phyloP scores from a whole-genome alignment of 1,140 invertebrate species.

The Leptinotarsa lineolata region DNA sequence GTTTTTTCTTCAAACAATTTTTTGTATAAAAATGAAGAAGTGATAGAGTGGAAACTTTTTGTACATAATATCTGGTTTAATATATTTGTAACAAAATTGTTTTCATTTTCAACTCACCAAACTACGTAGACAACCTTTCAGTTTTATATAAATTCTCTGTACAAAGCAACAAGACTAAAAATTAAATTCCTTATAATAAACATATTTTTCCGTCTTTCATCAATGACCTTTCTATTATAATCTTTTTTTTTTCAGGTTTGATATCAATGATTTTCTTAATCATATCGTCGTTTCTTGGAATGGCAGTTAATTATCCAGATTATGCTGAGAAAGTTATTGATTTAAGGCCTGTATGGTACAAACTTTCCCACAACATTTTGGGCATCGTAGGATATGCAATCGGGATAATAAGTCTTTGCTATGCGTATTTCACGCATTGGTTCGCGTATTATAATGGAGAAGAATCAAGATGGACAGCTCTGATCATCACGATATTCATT shows the following conservation, averaged over 20 bases:
- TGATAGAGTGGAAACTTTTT: too few species aligned
- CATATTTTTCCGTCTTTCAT: too few species aligned
- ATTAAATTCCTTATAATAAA: too few species aligned
- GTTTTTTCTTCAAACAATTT: too few species aligned
- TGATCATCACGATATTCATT: slow-evolving; percentile 39
- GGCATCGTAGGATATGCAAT: slow-evolving; percentile 41
- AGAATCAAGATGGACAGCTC: slow-evolving; percentile 39
- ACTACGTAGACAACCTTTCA: too few species aligned
- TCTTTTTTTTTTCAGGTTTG: slow-evolving; percentile 39
- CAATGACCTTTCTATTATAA: too few species aligned
- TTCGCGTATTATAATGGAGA: slow-evolving; percentile 41
- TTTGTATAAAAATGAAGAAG: too few species aligned
- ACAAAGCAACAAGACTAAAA: too few species aligned
- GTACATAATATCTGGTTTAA: too few species aligned
- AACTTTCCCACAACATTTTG: slow-evolving; percentile 42
- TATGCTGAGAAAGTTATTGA: slow-evolving; percentile 27
- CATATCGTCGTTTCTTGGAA: slow-evolving; percentile 34
- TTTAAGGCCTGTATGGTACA: slow-evolving; percentile 28
- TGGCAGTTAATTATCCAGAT: slow-evolving; percentile 38
- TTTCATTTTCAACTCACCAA: too few species aligned
- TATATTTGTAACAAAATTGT: too few species aligned
- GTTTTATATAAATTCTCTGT: too few species aligned
- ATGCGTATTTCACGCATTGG: slow-evolving; percentile 44
- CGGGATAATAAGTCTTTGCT: slow-evolving; percentile 45
- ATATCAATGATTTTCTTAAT: slow-evolving; percentile 43